phyloP scores from a whole-genome alignment of 2,113 vertebrate genomes.

The Butorides virescens region DNA sequence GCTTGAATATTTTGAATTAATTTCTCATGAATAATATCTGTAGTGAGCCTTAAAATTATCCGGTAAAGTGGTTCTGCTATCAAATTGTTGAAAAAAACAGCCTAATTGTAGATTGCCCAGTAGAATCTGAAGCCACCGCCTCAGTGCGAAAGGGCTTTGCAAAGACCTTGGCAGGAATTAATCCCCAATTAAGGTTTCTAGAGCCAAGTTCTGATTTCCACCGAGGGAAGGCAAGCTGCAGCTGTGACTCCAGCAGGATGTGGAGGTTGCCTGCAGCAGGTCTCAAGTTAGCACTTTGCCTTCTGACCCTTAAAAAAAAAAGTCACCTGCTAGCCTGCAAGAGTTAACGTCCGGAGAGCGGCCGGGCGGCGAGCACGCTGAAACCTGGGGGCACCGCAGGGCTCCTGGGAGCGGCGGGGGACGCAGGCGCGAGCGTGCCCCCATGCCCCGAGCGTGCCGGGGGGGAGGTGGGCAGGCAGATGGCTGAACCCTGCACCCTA shows the following conservation, averaged over 20 bases:
- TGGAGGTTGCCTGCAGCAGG: neutral
- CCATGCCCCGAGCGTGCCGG: no score
- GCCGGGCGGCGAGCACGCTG: fast-evolving
- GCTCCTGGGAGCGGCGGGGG: neutral
- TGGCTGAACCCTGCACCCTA: neutral
- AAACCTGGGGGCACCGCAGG: fast-evolving
- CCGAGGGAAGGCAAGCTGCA: neutral
- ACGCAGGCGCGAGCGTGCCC: fast-evolving
- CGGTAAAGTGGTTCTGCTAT: neutral
- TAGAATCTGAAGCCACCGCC: neutral
- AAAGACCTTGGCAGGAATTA: neutral
- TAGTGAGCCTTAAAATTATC: neutral
- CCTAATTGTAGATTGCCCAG: neutral
- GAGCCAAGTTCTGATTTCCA: neutral
- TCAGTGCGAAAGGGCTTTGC: neutral
- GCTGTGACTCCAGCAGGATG: neutral
- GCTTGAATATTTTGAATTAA: neutral
- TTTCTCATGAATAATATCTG: neutral
- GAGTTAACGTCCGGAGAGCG: fast-evolving
- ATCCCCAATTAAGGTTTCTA: neutral
- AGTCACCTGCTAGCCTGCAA: neutral
- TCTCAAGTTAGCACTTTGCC: neutral
- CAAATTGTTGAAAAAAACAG: neutral
- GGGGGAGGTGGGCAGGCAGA: neutral
- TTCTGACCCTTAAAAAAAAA: neutral